Evolutionary conservation across 2,113 vertebrate species (phyloP).

Genomic region (Choloepus hoffmanni): DNA sequence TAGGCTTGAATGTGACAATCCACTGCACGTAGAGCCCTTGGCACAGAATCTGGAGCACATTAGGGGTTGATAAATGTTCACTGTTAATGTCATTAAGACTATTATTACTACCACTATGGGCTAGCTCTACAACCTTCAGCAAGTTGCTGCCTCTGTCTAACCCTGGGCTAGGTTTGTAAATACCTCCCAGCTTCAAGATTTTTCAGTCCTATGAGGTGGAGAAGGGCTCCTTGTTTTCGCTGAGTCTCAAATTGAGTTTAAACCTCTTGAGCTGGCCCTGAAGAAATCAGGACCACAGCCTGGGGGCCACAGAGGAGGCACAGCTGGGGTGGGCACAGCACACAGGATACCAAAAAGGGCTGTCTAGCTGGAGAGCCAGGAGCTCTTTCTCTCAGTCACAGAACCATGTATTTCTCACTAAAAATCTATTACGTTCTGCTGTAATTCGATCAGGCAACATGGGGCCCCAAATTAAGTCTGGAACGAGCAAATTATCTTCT

Average conservation of each 20-base stretch:
- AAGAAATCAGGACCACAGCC: conserved; percentile 22
- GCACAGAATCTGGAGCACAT: conserved; percentile 78
- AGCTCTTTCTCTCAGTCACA: conserved; percentile 31
- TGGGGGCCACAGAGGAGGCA: not conserved
- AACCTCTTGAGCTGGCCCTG: conserved; percentile 54
- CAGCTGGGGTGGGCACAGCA: not conserved
- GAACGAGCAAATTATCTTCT: conserved; percentile 77
- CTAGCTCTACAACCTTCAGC: conserved; percentile 52
- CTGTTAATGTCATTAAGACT: conserved; percentile 80
- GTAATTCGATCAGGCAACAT: conserved; percentile 71
- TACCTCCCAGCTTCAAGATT: conserved; percentile 55
- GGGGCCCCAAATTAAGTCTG: conserved; percentile 65
- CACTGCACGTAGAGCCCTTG: conserved; percentile 66
- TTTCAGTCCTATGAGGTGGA: not conserved
- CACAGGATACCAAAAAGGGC: not conserved
- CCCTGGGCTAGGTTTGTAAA: conserved; percentile 56
- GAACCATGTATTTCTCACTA: conserved; percentile 57
- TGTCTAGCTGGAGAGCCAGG: not conserved
- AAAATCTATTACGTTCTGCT: conserved; percentile 48
- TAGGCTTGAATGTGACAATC: conserved; percentile 73
- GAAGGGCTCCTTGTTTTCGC: conserved; percentile 29
- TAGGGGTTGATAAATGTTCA: conserved; percentile 78
- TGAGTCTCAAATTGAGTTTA: conserved; percentile 29
- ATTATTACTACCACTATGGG: conserved; percentile 60
- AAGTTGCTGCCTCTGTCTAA: conserved; percentile 61